These are phyloP conservation scores for Agrypnia vestita DNA, from an alignment of 1,140 invertebrate genomes.

Conservation along the genomic window DNA sequence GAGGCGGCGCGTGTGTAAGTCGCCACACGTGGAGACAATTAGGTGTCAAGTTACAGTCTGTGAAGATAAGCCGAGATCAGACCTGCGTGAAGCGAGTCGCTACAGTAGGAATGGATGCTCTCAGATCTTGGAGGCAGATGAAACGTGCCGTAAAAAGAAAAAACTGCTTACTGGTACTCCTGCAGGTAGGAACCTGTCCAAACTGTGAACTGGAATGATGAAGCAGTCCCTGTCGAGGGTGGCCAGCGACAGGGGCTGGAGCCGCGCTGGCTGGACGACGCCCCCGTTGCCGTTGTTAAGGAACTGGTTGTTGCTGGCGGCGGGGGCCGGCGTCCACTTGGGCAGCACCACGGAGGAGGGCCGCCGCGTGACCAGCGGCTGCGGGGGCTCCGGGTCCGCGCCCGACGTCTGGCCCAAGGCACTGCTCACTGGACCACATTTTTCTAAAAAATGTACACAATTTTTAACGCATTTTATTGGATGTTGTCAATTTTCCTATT, in stretches of 20 bases:
- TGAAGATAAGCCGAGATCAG: too few relatives aligned
- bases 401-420: slow-evolving; percentile 61
- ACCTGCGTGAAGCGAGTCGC: too few relatives aligned
- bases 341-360: slow-evolving; percentile 67
- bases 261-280: slow-evolving; percentile 63
- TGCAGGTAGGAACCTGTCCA: slow-evolving; percentile 88
- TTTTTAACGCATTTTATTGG: background rate
- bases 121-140: too few relatives aligned
- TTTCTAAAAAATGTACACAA: slow-evolving; percentile 64
- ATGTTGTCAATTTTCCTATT: background rate
- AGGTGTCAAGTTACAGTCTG: too few relatives aligned
- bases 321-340: slow-evolving; percentile 65
- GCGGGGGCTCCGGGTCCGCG: slow-evolving; percentile 68
- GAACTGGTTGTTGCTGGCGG: slow-evolving; percentile 34
- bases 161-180: slow-evolving; percentile 83
- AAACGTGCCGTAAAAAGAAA: too few relatives aligned
- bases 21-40: too few relatives aligned
- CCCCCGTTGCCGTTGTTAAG: slow-evolving; percentile 50
- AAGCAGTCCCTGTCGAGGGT: slow-evolving; percentile 90
- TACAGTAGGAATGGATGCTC: too few relatives aligned
- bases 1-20: too few relatives aligned
- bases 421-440: slow-evolving; percentile 71
- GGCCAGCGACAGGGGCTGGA: slow-evolving; percentile 82
- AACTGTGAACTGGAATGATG: slow-evolving; percentile 89
- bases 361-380: slow-evolving; percentile 68